These are phyloP conservation scores for Planococcus citri DNA, from an alignment of 1,140 invertebrate species.

Conservation along the genomic window DNA sequence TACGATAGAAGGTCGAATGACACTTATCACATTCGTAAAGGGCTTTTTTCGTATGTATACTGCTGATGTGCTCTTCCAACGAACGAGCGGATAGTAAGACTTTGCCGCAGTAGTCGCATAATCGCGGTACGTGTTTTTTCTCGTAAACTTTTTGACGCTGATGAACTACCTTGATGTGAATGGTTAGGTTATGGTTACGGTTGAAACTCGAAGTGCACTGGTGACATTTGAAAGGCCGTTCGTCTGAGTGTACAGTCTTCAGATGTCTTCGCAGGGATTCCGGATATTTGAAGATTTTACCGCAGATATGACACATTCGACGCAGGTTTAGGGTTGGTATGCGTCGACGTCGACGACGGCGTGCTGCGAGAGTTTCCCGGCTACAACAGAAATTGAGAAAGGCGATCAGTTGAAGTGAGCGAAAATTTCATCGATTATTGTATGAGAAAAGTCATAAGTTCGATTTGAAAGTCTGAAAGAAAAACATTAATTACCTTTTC, in stretches of 20 bases:
- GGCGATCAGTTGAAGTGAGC: no score
- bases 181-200: slow-evolving; percentile 9
- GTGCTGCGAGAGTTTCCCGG: background rate
- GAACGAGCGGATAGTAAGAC: background rate
- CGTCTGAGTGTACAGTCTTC: slow-evolving; percentile 20
- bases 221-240: slow-evolving; percentile 6
- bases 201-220: slow-evolving; percentile 1
- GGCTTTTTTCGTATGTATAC: slow-evolving; percentile 18
- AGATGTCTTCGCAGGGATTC: slow-evolving; percentile 15
- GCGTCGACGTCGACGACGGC: background rate
- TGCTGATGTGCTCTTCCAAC: slow-evolving; percentile 15
- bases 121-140: background rate
- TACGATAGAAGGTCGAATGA: slow-evolving; percentile 21
- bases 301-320: slow-evolving; percentile 21
- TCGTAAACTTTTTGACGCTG: background rate
- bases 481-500: no score
- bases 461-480: no score
- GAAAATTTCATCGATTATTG: no score
- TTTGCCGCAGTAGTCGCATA: slow-evolving; percentile 13
- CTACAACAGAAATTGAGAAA: background rate
- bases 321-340: background rate
- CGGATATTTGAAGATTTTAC: slow-evolving; percentile 16
- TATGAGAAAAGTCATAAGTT: no score
- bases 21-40: slow-evolving; percentile 23
- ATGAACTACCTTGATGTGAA: slow-evolving; percentile 9